Percentiles rank a stretch among this genome's conserved stretches.
Conservation (phyloP, 2,888 invertebrate genomes). For the Proisotoma minuta region DNA sequence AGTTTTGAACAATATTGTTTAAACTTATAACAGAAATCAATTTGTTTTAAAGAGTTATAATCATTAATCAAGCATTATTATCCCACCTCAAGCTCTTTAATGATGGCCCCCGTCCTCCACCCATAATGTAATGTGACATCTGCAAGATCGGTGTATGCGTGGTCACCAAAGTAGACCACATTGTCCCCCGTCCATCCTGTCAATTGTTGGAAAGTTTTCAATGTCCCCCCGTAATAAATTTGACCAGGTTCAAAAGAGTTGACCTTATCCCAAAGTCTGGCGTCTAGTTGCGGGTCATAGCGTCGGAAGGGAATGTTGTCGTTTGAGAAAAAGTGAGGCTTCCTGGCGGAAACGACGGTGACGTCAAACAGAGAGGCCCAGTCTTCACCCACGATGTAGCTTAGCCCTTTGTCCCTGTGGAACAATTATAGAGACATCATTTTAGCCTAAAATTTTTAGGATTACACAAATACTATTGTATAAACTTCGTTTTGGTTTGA, state of each 20-base stretch:
- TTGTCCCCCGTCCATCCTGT: slow-evolving; percentile 90
- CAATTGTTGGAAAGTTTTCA: slow-evolving; percentile 81
- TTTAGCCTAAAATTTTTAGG: too few species aligned
- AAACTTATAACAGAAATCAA: neutral
- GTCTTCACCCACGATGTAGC: slow-evolving; percentile 74
- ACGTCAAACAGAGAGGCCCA: slow-evolving; percentile 93
- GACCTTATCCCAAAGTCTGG: slow-evolving; percentile 88
- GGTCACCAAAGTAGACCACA: slow-evolving; percentile 95
- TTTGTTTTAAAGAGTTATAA: neutral
- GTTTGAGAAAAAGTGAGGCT: slow-evolving; percentile 86
- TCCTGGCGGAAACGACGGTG: slow-evolving; percentile 88
- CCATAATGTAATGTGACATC: slow-evolving; percentile 94
- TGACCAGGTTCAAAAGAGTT: slow-evolving; percentile 76
- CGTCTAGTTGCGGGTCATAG: slow-evolving; percentile 73
- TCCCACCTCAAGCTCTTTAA: slow-evolving; percentile 81
- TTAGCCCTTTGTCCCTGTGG: slow-evolving; percentile 73
- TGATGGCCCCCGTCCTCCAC: slow-evolving; percentile 86
- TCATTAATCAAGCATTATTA: too few species aligned
- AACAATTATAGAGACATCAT: too few species aligned
- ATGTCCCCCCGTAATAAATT: slow-evolving; percentile 93
- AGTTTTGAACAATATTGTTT: neutral
- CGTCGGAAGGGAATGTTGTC: slow-evolving; percentile 85
- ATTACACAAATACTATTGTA: too few species aligned
- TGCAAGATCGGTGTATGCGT: slow-evolving; percentile 93
- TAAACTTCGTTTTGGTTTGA: too few species aligned